Percentiles rank a stretch among this genome's conserved stretches.
Evolutionary conservation across 92 coral and sea anemone species (phyloP).

Genomic region (Ricordea florida): DNA sequence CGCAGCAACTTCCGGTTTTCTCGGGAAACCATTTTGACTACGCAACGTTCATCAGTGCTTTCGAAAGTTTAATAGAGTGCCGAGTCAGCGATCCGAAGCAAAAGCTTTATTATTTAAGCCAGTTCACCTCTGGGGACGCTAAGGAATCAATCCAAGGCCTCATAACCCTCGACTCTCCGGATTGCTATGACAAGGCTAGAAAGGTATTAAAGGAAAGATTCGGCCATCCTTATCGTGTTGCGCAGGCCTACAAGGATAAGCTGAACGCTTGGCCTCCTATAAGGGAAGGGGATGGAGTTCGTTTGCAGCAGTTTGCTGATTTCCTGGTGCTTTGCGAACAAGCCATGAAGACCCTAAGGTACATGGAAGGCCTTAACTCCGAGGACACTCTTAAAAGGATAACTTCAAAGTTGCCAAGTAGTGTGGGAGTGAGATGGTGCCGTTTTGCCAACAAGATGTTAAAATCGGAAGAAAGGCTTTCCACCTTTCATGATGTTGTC

Average conservation of each 20-base stretch:
- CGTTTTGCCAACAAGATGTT: conserved; percentile 26
- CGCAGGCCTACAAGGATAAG: conserved; percentile 39
- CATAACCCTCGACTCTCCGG: conserved; percentile 39
- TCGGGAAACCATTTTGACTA: conserved; percentile 32
- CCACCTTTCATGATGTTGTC: conserved; percentile 28
- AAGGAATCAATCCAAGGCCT: conserved; percentile 45
- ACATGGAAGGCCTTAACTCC: conserved; percentile 52
- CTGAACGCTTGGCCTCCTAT: conserved; percentile 42
- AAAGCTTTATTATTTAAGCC: conserved; percentile 29
- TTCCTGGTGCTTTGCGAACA: conserved; percentile 39
- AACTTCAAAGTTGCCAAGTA: conserved; percentile 9
- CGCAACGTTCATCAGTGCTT: conserved; percentile 37
- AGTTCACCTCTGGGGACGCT: conserved; percentile 50
- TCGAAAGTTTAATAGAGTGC: conserved; percentile 26
- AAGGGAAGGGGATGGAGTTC: conserved; percentile 16
- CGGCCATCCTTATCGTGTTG: conserved; percentile 46
- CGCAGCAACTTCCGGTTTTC: conserved; percentile 46
- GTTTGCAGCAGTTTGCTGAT: conserved; percentile 26
- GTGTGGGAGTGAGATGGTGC: conserved; percentile 29
- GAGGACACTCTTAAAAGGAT: conserved; percentile 11
- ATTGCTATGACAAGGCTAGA: conserved; percentile 44
- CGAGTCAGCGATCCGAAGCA: conserved; percentile 32
- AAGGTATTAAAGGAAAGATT: conserved; percentile 42
- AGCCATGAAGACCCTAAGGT: conserved; percentile 39
- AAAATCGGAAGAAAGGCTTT: not conserved